Base-by-base conservation (phyloP, 2,888 invertebrate genomes). In the Drosophila sordidula region DNA sequence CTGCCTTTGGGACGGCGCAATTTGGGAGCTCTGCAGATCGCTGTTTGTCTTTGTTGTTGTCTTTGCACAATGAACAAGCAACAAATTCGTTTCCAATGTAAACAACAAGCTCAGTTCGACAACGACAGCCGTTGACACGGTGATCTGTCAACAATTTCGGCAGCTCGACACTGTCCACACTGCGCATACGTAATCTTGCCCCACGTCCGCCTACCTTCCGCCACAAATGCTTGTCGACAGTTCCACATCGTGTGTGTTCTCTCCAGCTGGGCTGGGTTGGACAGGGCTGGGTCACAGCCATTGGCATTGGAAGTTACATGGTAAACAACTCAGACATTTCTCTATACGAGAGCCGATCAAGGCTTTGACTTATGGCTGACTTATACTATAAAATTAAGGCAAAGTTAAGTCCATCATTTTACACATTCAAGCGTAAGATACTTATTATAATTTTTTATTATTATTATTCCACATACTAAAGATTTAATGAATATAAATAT, bases 121-220 rank as follows among this genome's bases (percentile, higher is more conserved):
- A 73, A 55, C 59, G 78, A 75, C 76, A 79, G 62, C 67, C 75
- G 69, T 75, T 77, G 77, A 75, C 75, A 78, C 69, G 82, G 82
- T 78, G 84, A 82, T 83, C 84, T 78, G 84, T 84, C 82, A 75
- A 82, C 78, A 62, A 80, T 79, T 83, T 80, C 80, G 73, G 79
- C 78, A 76, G 68, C 64, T 72, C 49, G 52, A 52, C 75, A 55
- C 62, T 46, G 54, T 57, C 70, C 55, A 73, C 68, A 50, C 46
- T 41, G 59, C 70, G 70, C 54, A 75, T 75, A 52, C 70, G 63
- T 62, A 36, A 66, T 54, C 1, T 14, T 42, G 12, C 34, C 25
- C 26, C 25, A 25, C 39, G 55, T 8, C 39, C 32, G 26, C 8
- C 38, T 8, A n/a, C n/a, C 36, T n/a, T 36, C 29, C 45, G 47